Base-by-base conservation (phyloP, 2,113 vertebrate genomes). In the Rhabdomys dilectus region DNA sequence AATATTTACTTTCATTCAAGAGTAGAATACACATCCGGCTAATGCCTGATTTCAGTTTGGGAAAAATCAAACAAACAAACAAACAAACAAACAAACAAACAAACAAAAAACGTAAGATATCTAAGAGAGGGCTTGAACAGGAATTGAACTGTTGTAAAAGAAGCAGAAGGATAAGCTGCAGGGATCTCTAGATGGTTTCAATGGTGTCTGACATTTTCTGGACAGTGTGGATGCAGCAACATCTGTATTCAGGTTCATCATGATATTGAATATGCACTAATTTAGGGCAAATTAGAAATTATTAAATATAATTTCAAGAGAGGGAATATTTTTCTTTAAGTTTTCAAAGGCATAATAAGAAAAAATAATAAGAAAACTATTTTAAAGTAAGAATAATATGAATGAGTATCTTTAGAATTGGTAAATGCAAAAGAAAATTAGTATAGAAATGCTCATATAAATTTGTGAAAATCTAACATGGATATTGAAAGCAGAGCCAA, bases 211-310 rank as follows among this genome's bases (percentile, higher is more conserved):
- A 56, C 36, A n/a, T n/a, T 58, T 10, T 58, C 2, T 81, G 34
- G 12, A 34, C 15, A 94, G 36, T 66, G n/a, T 68, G 97, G 82
- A 97, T 97, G 85, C 70, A 62, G 68, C 96, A 90, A 45, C 86
- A 95, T 96, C 78, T 62, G 15, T 5, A 91, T 42, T 62, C 24
- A 62, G 22, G 36, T 48, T 91, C 42, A 86, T 5, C 48, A 62
- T 91, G 48, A 15, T 85, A 75, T 36, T 80, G 82, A 34, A 84
- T 78, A 72, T 31, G 56, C 12, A 7, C 22, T 58, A 7, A 15
- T 22, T 26, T 80, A 13, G 10, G 29, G 29, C 16, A 29, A 58
- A n/a, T 7, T 58, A 39, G 77, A 81, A 22, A 58, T 81, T 58
- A 2, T 81, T 58, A 10, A 13, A 81, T 15, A 3, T 24, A 11